Conservation (phyloP, 2,113 vertebrate species). For the Sus scrofa region T2T-Sscrofa CM000817.6:168420001-168420500, state of each 20-base stretch:
- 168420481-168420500: background rate
- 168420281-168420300: background rate
- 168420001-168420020: too few species aligned
- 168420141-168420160: background rate
- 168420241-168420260: background rate
- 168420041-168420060: background rate
- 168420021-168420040: background rate
- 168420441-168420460: background rate
- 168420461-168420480: background rate
- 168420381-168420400: background rate
- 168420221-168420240: background rate
- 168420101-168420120: background rate
- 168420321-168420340: background rate
- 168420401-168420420: background rate
- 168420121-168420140: background rate
- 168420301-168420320: background rate
- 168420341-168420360: too few species aligned
- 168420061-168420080: background rate
- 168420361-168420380: background rate
- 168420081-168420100: background rate
- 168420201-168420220: background rate
- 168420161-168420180: too few species aligned
- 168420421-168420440: background rate
- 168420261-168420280: background rate
- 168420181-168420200: background rate